Percentiles rank a stretch among this genome's conserved stretches.
These are phyloP conservation scores for Pteruthius melanotis DNA, from an alignment of 2,113 vertebrate species.

Conservation along the genomic window DNA sequence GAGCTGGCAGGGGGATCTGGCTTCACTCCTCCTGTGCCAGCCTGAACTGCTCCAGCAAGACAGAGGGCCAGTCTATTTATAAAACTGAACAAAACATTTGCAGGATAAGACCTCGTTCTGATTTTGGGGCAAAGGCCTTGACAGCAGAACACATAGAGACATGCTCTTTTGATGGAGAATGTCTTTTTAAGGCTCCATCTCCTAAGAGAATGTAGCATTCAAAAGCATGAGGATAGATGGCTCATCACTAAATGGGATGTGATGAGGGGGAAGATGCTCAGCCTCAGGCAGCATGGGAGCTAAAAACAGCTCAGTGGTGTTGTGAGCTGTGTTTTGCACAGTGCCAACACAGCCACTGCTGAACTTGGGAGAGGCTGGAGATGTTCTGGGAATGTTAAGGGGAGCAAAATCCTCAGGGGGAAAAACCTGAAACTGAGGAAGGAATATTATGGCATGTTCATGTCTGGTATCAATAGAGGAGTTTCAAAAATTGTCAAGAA, in stretches of 20 bases:
- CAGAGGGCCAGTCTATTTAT: neutral
- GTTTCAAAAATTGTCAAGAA: neutral
- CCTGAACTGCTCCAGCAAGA: neutral
- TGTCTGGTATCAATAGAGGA: neutral
- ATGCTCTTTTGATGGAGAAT: neutral
- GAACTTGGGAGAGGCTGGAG: neutral
- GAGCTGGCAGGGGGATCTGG: neutral
- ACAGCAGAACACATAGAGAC: neutral
- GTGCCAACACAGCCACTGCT: neutral
- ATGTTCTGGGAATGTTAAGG: neutral
- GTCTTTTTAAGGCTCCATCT: neutral
- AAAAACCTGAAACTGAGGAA: neutral
- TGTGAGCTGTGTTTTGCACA: neutral
- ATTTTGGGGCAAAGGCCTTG: neutral
- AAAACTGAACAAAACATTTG: neutral
- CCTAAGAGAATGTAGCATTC: neutral
- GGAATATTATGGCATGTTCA: neutral
- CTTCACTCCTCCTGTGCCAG: neutral
- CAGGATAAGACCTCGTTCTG: neutral
- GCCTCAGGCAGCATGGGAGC: neutral
- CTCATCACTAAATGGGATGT: neutral
- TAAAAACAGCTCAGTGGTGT: neutral
- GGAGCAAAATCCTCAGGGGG: rapidly evolving
- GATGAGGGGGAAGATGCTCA: conserved; percentile 32
- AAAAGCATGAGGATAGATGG: neutral